phyloP scores from a whole-genome alignment of 2,797 vertebrate genomes.

The Sebastes vulpes region DNA sequence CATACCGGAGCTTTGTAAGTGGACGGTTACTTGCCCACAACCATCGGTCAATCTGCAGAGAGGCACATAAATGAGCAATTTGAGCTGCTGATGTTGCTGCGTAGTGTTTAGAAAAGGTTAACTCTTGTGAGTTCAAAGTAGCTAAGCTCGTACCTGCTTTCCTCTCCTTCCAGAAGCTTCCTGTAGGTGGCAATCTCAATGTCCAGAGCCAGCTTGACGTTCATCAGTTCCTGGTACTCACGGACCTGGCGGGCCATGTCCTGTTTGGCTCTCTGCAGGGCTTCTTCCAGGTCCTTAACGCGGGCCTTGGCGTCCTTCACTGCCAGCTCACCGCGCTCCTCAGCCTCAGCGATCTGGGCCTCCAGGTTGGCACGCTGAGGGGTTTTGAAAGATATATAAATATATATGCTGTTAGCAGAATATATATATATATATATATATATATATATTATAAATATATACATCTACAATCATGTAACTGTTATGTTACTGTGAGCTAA shows the following conservation, averaged over 20 bases:
- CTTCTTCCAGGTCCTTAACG: constrained; percentile 79
- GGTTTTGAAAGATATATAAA: not conserved
- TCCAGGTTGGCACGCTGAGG: constrained; percentile 83
- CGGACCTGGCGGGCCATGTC: constrained; percentile 81
- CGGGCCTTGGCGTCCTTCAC: constrained; percentile 83
- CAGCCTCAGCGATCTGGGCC: constrained; percentile 76
- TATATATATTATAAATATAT: not conserved
- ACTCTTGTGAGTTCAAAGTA: not conserved
- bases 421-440: not conserved
- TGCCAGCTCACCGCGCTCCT: constrained; percentile 79
- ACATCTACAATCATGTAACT: not conserved
- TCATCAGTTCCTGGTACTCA: constrained; percentile 91
- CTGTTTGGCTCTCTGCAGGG: constrained; percentile 82
- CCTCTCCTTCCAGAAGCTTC: constrained; percentile 90
- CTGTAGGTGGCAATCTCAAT: constrained; percentile 86
- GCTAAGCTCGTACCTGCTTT: constrained; percentile 80
- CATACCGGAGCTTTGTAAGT: constrained; percentile 67
- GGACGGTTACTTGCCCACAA: constrained; percentile 53
- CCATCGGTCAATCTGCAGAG: constrained; percentile 70
- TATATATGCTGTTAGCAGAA: not conserved
- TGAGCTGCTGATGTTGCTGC: not conserved
- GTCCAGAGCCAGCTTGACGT: constrained; percentile 85
- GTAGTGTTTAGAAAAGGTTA: not conserved
- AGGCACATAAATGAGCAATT: not conserved
- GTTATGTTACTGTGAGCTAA: constrained; percentile 51